These are phyloP conservation scores for Pseudanteris insignis DNA, from an alignment of 2,888 invertebrate species.

Conservation along the genomic window DNA sequence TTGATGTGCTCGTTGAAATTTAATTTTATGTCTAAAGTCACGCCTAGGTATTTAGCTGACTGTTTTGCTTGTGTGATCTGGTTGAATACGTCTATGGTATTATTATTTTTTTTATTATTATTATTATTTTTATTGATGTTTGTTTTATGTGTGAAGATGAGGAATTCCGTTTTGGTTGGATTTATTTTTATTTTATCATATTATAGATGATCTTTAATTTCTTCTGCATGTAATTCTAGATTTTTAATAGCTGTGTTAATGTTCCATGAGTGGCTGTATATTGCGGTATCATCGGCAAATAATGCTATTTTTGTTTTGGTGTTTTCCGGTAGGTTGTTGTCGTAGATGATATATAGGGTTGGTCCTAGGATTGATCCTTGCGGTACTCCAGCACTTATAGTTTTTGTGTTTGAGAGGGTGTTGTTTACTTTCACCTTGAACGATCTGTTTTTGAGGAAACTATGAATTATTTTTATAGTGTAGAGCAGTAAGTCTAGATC, in stretches of 20 bases:
- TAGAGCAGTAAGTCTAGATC: too few relatives aligned
- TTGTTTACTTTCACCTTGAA: not conserved
- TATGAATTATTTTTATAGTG: too few relatives aligned
- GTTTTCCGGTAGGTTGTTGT: not conserved
- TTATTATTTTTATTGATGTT: not conserved
- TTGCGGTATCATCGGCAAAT: constrained; percentile 2
- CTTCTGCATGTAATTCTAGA: not conserved
- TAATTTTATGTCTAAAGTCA: not conserved
- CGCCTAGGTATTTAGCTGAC: constrained; percentile 1
- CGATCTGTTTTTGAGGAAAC: too few relatives aligned
- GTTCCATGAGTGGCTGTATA: constrained; percentile 1
- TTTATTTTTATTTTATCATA: constrained; percentile 18
- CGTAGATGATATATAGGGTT: not conserved
- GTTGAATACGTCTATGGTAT: not conserved
- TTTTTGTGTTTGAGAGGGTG: not conserved
- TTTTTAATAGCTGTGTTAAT: not conserved
- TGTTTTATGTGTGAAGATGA: constrained; percentile 3
- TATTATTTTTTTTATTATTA: too few relatives aligned
- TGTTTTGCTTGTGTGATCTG: not conserved
- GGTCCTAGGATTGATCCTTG: constrained; percentile 5
- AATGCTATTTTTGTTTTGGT: not conserved
- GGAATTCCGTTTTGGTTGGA: constrained; percentile 4
- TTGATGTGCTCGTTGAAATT: constrained; percentile 2
- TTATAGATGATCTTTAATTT: too few relatives aligned
- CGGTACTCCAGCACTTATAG: not conserved